A percentile compares a stretch with the other conserved stretches of the same genome.
Conservation (phyloP, 2,113 vertebrate genomes). For the Cyanoramphus novaezelandiae region DNA sequence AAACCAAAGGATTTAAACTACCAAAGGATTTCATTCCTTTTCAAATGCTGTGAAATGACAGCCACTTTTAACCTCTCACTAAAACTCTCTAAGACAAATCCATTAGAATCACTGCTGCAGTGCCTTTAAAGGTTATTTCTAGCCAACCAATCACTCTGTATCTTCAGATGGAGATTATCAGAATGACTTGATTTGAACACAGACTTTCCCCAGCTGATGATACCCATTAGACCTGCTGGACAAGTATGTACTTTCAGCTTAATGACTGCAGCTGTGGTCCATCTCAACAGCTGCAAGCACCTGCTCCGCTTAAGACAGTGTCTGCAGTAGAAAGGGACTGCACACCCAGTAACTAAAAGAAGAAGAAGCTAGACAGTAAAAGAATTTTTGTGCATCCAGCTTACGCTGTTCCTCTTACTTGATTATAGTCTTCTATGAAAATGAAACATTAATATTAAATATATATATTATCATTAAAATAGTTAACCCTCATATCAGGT, state of each 20-base stretch:
- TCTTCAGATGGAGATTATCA: not conserved
- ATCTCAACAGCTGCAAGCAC: not conserved
- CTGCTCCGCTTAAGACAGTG: not conserved
- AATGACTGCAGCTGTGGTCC: not conserved
- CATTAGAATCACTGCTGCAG: not conserved
- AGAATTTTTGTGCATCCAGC: not conserved
- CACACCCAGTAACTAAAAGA: not conserved
- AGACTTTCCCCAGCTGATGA: not conserved
- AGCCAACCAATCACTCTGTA: not conserved
- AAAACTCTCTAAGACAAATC: not conserved
- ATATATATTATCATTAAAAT: not conserved
- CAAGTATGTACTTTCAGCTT: not conserved
- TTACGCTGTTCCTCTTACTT: not conserved
- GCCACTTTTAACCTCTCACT: not conserved
- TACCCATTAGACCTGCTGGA: not conserved
- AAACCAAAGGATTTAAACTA: not conserved
- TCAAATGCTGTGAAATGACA: not conserved
- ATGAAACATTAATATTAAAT: not conserved
- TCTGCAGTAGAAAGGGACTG: not conserved
- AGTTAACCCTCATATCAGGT: not conserved
- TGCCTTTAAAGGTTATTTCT: not conserved
- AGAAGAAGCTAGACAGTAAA: not conserved
- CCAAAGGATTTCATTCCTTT: not conserved
- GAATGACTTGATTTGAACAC: not conserved
- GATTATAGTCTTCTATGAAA: not conserved